These are phyloP conservation scores for Caranx melampygus DNA, from an alignment of 2,113 vertebrate species.

Conservation along the genomic window DNA sequence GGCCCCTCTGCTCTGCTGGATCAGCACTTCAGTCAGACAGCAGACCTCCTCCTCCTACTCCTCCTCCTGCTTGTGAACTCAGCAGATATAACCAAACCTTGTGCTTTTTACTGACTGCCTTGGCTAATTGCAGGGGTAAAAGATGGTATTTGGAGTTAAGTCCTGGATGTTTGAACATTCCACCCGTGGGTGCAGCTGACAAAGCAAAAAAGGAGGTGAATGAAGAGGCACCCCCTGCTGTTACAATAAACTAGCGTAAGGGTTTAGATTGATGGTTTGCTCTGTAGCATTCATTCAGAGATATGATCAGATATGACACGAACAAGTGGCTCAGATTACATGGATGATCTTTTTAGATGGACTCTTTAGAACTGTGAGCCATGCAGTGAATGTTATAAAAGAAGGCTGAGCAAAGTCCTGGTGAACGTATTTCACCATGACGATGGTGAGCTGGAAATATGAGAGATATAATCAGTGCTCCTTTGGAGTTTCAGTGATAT, in stretches of 20 bases:
- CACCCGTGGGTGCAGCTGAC: conserved; percentile 29
- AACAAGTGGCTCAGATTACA: neutral
- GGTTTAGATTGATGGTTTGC: neutral
- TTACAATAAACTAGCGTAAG: conserved; percentile 12
- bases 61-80: neutral
- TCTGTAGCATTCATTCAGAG: neutral
- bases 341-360: neutral
- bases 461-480: no score
- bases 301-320: neutral
- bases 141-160: conserved; percentile 27
- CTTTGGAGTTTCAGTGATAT: conserved; percentile 1
- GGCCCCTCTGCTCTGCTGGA: neutral
- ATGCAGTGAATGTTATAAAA: neutral
- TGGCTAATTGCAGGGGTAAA: conserved; percentile 5
- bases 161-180: conserved; percentile 41
- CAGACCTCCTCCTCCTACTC: neutral
- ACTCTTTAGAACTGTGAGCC: neutral
- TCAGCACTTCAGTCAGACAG: neutral
- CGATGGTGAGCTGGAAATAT: no score
- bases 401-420: neutral
- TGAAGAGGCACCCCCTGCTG: conserved; percentile 20
- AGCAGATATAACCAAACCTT: conserved; percentile 14
- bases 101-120: conserved; percentile 20
- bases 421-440: neutral
- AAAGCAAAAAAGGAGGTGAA: conserved; percentile 18